These are phyloP conservation scores for Drosophila villosipedis DNA, from an alignment of 2,888 invertebrate genomes.

Conservation along the genomic window DNA sequence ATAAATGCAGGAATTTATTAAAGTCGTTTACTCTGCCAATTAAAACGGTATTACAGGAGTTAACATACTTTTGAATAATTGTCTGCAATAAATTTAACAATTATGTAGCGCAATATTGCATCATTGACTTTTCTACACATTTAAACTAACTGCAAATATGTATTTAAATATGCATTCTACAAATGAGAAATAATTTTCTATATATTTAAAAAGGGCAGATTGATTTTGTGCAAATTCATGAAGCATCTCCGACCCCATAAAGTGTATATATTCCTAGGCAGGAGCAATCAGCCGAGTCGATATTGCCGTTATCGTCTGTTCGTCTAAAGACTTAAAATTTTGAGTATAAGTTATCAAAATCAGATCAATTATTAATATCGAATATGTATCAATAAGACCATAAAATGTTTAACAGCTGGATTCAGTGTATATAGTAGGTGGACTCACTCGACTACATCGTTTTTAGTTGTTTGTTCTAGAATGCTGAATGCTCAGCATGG, in stretches of 20 bases:
- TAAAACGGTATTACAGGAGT: constrained; percentile 23
- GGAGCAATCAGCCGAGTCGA: not conserved
- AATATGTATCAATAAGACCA: not conserved
- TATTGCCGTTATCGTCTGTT: no score
- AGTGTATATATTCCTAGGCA: not conserved
- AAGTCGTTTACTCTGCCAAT: constrained; percentile 42
- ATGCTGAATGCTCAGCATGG: constrained; percentile 24
- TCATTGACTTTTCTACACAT: not conserved
- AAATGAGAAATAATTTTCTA: not conserved
- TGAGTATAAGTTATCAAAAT: not conserved
- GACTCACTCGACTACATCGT: no score
- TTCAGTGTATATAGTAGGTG: not conserved
- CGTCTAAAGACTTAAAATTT: not conserved
- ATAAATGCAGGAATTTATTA: constrained; percentile 37
- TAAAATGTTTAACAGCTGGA: not conserved
- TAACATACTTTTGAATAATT: not conserved
- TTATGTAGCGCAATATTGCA: not conserved
- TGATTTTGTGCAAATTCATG: not conserved
- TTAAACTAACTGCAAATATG: not conserved
- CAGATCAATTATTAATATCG: not conserved
- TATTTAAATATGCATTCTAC: not conserved
- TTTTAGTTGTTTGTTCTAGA: constrained; percentile 11
- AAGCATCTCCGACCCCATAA: not conserved
- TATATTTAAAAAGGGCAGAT: not conserved
- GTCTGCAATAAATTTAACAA: not conserved